Conservation (phyloP, 2,113 vertebrate genomes). For the Elanus axillaris region DNA sequence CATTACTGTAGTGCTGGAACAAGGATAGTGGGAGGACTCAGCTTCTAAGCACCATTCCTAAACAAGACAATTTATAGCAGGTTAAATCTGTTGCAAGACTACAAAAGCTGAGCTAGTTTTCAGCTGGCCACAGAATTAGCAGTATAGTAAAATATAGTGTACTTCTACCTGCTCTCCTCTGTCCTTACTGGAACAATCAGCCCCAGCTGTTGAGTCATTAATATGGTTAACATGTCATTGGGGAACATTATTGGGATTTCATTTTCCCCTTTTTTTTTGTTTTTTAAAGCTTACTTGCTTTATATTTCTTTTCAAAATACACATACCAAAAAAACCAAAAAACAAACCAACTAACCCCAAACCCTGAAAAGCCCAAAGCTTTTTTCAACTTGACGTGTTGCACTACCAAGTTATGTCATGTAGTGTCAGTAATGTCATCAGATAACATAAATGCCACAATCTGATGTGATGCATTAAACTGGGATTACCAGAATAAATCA, state of each 20-base stretch:
- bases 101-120: constrained; percentile 6
- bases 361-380: background rate
- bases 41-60: background rate
- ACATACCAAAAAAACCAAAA: background rate
- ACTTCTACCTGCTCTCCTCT: background rate
- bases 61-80: constrained; percentile 34
- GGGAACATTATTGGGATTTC: background rate
- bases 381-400: background rate
- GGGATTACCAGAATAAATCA: constrained; percentile 60
- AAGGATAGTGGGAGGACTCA: background rate
- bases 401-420: constrained; percentile 15
- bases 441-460: constrained; percentile 33
- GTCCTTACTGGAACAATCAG: background rate
- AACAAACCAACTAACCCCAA: background rate
- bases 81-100: constrained; percentile 3
- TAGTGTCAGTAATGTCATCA: constrained; percentile 37
- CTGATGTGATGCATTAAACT: constrained; percentile 45
- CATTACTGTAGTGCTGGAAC: background rate
- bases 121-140: background rate
- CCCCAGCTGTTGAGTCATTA: background rate
- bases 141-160: background rate
- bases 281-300: background rate
- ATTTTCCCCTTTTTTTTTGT: background rate
- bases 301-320: background rate
- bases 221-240: background rate